Base-by-base conservation (phyloP, 2,888 invertebrate genomes). In the Synergus itoensis region DNA sequence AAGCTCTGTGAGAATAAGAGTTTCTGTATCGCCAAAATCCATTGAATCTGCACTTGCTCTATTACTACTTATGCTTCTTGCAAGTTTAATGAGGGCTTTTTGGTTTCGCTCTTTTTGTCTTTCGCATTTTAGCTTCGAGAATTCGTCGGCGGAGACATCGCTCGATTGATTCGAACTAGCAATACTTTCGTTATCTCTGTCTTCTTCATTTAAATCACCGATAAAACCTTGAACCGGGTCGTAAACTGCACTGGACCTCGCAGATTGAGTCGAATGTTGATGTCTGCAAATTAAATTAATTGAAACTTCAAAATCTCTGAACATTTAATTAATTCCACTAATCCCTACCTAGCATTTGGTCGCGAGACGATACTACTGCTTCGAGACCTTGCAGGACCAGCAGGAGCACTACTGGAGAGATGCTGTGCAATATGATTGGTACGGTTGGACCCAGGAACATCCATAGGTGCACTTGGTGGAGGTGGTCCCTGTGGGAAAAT, bases 61-160 rank as follows among this genome's bases (percentile, higher is more conserved):
- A 80, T 86, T 86, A 0, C 94, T 94, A 82, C 94, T 94, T 62
- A 94, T 92, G 64, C 94, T 94, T 78, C 95, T 93, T 0, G 94
- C 95, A 7, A 95, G 89, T 87, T 94, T 95, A 84, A 94, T 94
- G 83, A 95, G 92, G 83, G 95, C 94, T 77, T 94, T 94, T 78
- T 95, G 94, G 8, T 93, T 91, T n/a, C 96, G 94, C 88, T 96
- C 95, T 87, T 95, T 95, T 87, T 96, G 95, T 2, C 96, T 93
- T 78, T 94, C 93, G 65, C 94, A 94, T 87, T 95, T 95, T 73
- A 97, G 92, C 80, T 95, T 95, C 67, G 95, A 94, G 87, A 96
- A 96, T 83, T 96, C 96, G 87, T 96, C 96, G 79, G 94, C 93
- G 12, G 21, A 60, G 28, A 82, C 85, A 9, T 81, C 85, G 9